Evolutionary conservation across 2,113 vertebrate species (phyloP), one percentile per base, ranked within the genome.

Genomic region (Actinemys pallida): DNA sequence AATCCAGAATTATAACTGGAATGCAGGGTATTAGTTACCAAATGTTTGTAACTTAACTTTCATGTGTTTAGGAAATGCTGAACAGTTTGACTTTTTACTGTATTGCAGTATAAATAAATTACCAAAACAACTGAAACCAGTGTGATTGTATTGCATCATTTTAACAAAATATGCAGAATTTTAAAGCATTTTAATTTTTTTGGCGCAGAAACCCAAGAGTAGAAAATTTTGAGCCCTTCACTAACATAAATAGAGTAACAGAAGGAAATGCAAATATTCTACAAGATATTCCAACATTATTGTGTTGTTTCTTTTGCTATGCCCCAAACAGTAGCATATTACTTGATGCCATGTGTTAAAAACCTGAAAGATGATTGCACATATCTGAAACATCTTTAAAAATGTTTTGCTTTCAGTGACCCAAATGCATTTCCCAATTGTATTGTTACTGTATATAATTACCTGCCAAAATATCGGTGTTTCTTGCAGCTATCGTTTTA

Each of bases 401-500:
- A 54, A 86, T 7, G 86, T 62, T 94, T n/a, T 92, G 31, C 52
- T 92, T 88, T 78, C 29, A 81, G 72, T 76, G 91, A 92, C 31
- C n/a, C 76, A 96, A 78, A 25, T 62, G 79, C 84, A 93, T 90
- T 94, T 96, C 91, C 72, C 35, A 35, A 75, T 5, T 95, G n/a
- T 84, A 84, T 4, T 93, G 87, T 92, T 94, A 96, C 91, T 92
- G 35, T 14, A 97, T 97, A 97, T 96, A 93, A 94, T 99, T 98
- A 99, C 99, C 99, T 99, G 99, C 98, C 97, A 99, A 98, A 97
- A 99, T 99, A 93, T 99, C 99, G 69, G 98, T 98, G 97, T 98
- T 99, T 96, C 99, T 98, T 95, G 99, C 99, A 96, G 99, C 99
- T 96, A 99, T 99, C 54, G 99, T 99, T 98, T 99, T 99, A 97